phyloP scores from a whole-genome alignment of 1,140 invertebrate genomes.

The Heliconius congener region DNA sequence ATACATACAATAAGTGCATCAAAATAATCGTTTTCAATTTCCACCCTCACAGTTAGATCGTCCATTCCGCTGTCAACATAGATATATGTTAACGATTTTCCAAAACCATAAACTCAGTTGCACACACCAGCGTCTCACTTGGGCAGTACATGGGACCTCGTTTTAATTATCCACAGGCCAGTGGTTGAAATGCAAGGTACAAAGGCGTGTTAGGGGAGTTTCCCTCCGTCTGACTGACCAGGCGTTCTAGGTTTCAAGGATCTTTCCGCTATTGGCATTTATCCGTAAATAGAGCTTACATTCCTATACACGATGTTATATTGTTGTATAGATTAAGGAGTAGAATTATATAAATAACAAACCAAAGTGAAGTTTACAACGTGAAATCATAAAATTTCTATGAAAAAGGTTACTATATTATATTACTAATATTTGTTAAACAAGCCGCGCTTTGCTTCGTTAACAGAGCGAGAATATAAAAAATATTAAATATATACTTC shows the following conservation, averaged over 20 bases:
- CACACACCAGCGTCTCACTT: slow-evolving; percentile 13
- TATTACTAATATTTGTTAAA: too few species aligned
- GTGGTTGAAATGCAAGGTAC: slow-evolving; percentile 34
- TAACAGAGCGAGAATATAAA: too few species aligned
- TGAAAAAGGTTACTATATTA: too few species aligned
- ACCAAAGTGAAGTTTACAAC: too few species aligned
- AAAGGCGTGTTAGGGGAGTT: slow-evolving; percentile 23
- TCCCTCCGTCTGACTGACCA: slow-evolving; percentile 26
- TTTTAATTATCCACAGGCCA: slow-evolving; percentile 41
- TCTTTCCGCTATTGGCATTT: background rate
- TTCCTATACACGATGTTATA: too few species aligned
- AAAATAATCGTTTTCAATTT: background rate
- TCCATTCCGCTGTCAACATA: slow-evolving; percentile 1
- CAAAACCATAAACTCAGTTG: slow-evolving; percentile 12
- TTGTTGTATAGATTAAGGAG: too few species aligned
- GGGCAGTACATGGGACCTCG: slow-evolving; percentile 29
- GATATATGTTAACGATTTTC: slow-evolving; percentile 19
- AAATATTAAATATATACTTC: background rate
- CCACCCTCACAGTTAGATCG: background rate
- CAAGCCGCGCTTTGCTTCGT: too few species aligned
- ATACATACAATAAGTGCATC: background rate
- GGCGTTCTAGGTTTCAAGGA: slow-evolving; percentile 2
- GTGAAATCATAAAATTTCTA: too few species aligned
- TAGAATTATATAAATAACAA: too few species aligned
- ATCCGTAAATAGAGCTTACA: background rate